Percentiles rank a stretch among this genome's conserved stretches.
These are phyloP conservation scores for Pristionchus arcanus DNA, from an alignment of 2,888 invertebrate species.

Conservation along the genomic window DNA sequence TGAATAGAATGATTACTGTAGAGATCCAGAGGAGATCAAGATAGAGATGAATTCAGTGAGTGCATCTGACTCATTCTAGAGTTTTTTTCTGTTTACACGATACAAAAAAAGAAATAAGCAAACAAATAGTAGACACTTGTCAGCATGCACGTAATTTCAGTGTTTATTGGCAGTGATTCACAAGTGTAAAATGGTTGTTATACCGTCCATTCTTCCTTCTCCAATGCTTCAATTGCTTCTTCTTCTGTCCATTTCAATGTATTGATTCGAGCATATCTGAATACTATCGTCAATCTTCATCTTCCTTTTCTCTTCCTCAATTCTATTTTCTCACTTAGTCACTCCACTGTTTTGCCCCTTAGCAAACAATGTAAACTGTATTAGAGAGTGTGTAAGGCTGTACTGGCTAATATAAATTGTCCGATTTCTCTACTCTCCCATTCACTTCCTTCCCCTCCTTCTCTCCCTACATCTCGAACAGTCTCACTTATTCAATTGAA, in stretches of 20 bases:
- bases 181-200: not conserved
- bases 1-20: constrained; percentile 22
- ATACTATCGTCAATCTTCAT: not conserved
- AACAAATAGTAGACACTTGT: not conserved
- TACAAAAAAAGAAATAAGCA: not conserved
- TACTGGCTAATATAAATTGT: constrained; percentile 44
- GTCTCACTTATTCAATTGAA: not conserved
- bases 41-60: not conserved
- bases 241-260: constrained; percentile 70
- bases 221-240: constrained; percentile 67
- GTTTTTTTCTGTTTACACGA: not conserved
- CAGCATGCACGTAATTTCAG: not conserved
- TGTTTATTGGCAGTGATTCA: not conserved
- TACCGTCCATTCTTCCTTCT: constrained; percentile 65
- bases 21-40: constrained; percentile 14
- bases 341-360: constrained; percentile 10
- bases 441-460: not conserved
- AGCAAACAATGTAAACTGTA: constrained; percentile 21
- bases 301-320: not conserved
- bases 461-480: not conserved
- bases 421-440: not conserved
- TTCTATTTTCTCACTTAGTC: not conserved
- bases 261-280: constrained; percentile 75
- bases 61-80: not conserved
- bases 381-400: constrained; percentile 9